Percentiles rank a stretch among this genome's conserved stretches.
phyloP scores from a whole-genome alignment of 37 sponge, comb jelly and placozoan genomes.

The Haliclona indistincta region DNA sequence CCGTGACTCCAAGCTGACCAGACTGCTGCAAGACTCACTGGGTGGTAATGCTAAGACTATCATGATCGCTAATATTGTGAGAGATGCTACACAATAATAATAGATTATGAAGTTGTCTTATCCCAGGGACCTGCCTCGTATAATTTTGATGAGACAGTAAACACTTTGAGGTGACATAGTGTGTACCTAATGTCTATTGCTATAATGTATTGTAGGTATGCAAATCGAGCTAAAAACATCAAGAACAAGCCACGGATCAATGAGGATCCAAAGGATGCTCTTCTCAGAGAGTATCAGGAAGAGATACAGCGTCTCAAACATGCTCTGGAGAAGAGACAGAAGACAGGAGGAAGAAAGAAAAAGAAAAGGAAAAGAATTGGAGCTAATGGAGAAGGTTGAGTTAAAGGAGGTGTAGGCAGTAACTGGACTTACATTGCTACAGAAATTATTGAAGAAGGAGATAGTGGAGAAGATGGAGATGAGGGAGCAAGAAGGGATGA shows the following conservation, averaged over 20 bases:
- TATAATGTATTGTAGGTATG: constrained; percentile 68
- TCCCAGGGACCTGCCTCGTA: constrained; percentile 93
- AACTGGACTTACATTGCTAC: neutral
- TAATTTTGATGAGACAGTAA: constrained; percentile 97
- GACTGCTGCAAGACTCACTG: constrained; percentile 94
- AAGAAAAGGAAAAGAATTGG: constrained; percentile 17
- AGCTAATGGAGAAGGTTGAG: constrained; percentile 10
- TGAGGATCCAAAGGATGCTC: constrained; percentile 98
- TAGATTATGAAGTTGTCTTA: neutral
- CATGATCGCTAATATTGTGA: constrained; percentile 96
- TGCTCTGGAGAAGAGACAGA: constrained; percentile 69
- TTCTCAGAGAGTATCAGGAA: constrained; percentile 90
- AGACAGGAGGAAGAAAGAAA: constrained; percentile 13
- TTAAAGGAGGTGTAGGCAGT: constrained; percentile 1
- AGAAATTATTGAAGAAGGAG: constrained; percentile 44
- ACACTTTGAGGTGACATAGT: constrained; percentile 87
- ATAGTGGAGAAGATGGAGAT: constrained; percentile 29
- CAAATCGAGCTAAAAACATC: constrained; percentile 97
- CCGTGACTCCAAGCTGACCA: constrained; percentile 94
- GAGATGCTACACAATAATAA: neutral
- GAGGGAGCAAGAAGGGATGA: constrained; percentile 22
- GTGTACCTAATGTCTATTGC: neutral
- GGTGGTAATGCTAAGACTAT: constrained; percentile 98
- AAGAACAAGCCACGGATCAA: constrained; percentile 99
- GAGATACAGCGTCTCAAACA: constrained; percentile 73